A percentile compares a stretch with the other conserved stretches of the same genome.
phyloP scores from a whole-genome alignment of 2,113 vertebrate species.

The Dunckerocampus dactyliophorus region DNA sequence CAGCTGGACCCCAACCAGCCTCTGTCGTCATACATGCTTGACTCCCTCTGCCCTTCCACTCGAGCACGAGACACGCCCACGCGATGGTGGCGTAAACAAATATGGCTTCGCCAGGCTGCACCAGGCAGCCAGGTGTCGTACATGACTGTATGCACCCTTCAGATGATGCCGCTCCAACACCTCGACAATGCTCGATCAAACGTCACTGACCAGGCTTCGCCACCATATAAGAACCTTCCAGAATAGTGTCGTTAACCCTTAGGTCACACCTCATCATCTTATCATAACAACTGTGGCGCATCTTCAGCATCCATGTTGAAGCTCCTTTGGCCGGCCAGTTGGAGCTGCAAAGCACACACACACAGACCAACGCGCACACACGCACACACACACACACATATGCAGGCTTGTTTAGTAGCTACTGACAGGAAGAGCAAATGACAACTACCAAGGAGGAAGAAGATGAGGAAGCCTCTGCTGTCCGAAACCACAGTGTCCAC shows the following conservation, averaged over 20 bases:
- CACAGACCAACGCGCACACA: too few species aligned
- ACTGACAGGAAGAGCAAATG: constrained; percentile 46
- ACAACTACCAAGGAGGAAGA: constrained; percentile 66
- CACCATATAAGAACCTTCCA: constrained; percentile 80
- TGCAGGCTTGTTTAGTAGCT: constrained; percentile 26
- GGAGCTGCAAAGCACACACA: constrained; percentile 42
- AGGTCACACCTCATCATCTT: constrained; percentile 47
- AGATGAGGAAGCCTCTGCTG: constrained; percentile 54
- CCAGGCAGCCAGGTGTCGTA: constrained; percentile 15
- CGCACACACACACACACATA: constrained; percentile 26
- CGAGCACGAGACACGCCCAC: constrained; percentile 15
- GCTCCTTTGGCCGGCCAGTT: constrained; percentile 64
- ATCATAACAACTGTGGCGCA: constrained; percentile 67
- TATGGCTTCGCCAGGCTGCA: constrained; percentile 15
- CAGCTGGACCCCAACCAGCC: constrained; percentile 9
- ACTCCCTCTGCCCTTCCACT: constrained; percentile 13
- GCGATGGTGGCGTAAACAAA: constrained; percentile 5
- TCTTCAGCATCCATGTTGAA: constrained; percentile 79
- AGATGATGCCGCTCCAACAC: constrained; percentile 21
- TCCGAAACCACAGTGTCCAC: constrained; percentile 59
- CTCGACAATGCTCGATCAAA: constrained; percentile 46
- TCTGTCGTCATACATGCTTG: background rate
- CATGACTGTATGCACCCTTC: constrained; percentile 27
- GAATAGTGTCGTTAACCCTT: constrained; percentile 83
- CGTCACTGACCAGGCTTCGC: constrained; percentile 59